Percentiles rank a stretch among this genome's conserved stretches.
These are phyloP conservation scores for Montipora capitata DNA, from an alignment of 92 coral and sea anemone genomes.

Conservation along the genomic window DNA sequence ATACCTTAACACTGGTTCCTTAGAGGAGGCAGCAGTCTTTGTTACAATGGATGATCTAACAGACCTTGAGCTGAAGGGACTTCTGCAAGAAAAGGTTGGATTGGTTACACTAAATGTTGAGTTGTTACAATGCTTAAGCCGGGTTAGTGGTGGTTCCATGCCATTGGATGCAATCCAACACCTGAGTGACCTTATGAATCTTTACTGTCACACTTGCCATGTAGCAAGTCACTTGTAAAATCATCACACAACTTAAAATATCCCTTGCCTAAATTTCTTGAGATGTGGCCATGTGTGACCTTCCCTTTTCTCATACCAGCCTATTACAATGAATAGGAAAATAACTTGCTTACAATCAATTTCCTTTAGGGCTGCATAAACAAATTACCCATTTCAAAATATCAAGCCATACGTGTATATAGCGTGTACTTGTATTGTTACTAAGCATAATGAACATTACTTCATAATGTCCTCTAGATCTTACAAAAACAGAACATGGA, in stretches of 20 bases:
- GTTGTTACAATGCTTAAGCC: slow-evolving; percentile 29
- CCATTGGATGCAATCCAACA: too few species aligned
- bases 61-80: slow-evolving; percentile 52
- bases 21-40: slow-evolving; percentile 35
- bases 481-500: neutral
- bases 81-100: slow-evolving; percentile 64
- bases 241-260: slow-evolving; percentile 29
- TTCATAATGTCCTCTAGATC: slow-evolving; percentile 15
- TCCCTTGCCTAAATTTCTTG: slow-evolving; percentile 30
- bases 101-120: slow-evolving; percentile 14
- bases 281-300: slow-evolving; percentile 19
- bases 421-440: slow-evolving; percentile 10
- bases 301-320: slow-evolving; percentile 25
- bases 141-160: too few species aligned
- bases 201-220: slow-evolving; percentile 30
- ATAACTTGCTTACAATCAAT: slow-evolving; percentile 12
- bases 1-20: slow-evolving; percentile 44
- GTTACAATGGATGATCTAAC: slow-evolving; percentile 48
- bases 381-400: slow-evolving; percentile 13
- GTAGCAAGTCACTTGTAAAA: slow-evolving; percentile 13
- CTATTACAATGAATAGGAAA: slow-evolving; percentile 26
- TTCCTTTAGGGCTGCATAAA: slow-evolving; percentile 20
- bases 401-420: slow-evolving; percentile 34
- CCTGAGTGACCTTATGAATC: slow-evolving; percentile 14
- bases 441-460: slow-evolving; percentile 22